Percentiles rank a stretch among this genome's conserved stretches.
These are phyloP conservation scores for Drosophila hydei DNA, from an alignment of 1,140 invertebrate genomes.

Conservation along the genomic window DNA sequence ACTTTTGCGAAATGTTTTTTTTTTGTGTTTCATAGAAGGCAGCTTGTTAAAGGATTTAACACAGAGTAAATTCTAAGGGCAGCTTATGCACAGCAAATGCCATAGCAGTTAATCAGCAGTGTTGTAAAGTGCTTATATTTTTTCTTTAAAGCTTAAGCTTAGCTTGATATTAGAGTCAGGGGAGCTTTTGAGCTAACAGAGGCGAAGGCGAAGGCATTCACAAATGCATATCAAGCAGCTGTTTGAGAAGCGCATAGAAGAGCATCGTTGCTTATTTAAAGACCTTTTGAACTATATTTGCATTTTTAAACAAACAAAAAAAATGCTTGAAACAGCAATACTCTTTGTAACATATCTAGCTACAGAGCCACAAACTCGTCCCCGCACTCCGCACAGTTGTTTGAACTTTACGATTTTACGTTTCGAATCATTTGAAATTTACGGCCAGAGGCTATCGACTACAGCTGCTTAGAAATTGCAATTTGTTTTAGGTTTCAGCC, in stretches of 20 bases:
- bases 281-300: constrained; percentile 32
- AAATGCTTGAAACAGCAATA: not conserved
- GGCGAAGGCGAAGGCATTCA: too few relatives aligned
- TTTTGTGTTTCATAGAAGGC: constrained; percentile 6
- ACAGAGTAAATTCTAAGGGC: not conserved
- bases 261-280: constrained; percentile 3
- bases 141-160: too few relatives aligned
- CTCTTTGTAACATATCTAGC: constrained; percentile 19
- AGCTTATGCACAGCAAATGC: not conserved
- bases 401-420: constrained; percentile 62
- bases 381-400: not conserved
- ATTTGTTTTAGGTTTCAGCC: constrained; percentile 58
- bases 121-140: not conserved
- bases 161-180: not conserved
- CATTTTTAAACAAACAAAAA: constrained; percentile 10
- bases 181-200: not conserved
- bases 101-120: not conserved
- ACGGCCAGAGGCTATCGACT: constrained; percentile 16
- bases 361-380: not conserved
- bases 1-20: not conserved
- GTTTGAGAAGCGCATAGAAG: constrained; percentile 10
- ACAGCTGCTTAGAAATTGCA: constrained; percentile 58
- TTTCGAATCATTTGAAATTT: constrained; percentile 53
- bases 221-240: not conserved
- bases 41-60: constrained; percentile 17